Conservation (phyloP, 2,113 vertebrate genomes). For the Lonchura striata region DNA sequence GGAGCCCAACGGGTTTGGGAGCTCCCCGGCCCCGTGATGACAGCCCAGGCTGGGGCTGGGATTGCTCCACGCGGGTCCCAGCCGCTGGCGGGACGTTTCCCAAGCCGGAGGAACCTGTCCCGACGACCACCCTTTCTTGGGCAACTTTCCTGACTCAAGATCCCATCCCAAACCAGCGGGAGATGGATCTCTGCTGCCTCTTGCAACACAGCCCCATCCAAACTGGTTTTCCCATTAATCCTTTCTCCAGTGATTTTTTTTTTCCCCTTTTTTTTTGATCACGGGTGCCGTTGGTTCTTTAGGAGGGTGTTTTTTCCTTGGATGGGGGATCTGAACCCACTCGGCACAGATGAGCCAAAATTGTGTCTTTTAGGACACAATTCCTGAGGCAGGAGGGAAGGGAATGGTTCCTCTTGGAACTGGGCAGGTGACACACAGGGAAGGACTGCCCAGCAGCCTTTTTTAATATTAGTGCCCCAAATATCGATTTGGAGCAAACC, state of each 20-base stretch:
- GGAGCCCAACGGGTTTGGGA: conserved; percentile 30
- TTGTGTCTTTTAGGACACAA: fast-evolving
- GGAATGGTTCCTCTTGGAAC: not conserved
- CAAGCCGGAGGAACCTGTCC: conserved; percentile 38
- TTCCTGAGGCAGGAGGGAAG: not conserved
- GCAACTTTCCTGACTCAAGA: conserved; percentile 55
- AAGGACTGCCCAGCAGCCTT: not conserved
- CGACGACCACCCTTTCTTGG: conserved; percentile 28
- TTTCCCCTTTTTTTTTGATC: not conserved
- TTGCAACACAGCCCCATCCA: conserved; percentile 38
- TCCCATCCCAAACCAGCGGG: not conserved
- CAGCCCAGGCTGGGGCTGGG: not conserved
- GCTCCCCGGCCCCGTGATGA: not conserved
- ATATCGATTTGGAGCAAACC: not conserved
- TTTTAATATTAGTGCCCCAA: not conserved
- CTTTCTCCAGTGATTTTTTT: not conserved
- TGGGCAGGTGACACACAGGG: not conserved
- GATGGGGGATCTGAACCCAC: not conserved
- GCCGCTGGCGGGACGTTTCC: conserved; percentile 19
- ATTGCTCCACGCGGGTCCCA: conserved; percentile 55
- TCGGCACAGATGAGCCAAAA: not conserved
- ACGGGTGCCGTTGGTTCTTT: fast-evolving
- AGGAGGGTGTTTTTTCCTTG: not conserved
- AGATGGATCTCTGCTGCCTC: conserved; percentile 4
- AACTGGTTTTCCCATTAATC: conserved; percentile 29